These are phyloP conservation scores for Macrosiphum euphorbiae DNA, from an alignment of 2,888 invertebrate genomes.

Conservation along the genomic window DNA sequence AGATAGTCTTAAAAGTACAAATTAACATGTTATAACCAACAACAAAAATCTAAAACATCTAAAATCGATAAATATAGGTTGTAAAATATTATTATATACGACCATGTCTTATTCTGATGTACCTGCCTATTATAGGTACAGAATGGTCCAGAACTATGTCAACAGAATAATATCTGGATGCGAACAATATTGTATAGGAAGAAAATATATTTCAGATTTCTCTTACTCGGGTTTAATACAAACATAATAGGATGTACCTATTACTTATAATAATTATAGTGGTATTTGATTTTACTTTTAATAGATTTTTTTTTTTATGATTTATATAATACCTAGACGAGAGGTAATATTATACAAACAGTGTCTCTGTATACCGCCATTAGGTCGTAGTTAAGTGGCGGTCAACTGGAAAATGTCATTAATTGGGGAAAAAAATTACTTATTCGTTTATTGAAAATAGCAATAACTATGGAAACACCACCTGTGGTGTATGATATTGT, in stretches of 20 bases:
- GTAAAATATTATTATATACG: neutral
- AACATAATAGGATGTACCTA: neutral
- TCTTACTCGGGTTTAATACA: neutral
- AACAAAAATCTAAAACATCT: conserved; percentile 20
- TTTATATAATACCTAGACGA: neutral
- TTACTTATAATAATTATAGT: neutral
- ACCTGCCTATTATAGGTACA: neutral
- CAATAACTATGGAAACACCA: neutral
- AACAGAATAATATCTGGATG: neutral
- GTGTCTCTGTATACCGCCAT: neutral
- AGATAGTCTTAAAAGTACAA: conserved; percentile 8
- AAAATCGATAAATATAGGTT: conserved; percentile 16
- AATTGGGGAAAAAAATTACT: neutral
- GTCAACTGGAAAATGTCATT: neutral
- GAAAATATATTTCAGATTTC: neutral
- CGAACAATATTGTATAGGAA: neutral
- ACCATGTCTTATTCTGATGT: neutral
- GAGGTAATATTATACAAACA: neutral
- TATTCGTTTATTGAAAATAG: neutral
- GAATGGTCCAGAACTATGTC: conserved; percentile 10
- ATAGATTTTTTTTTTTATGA: neutral
- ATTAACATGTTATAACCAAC: neutral
- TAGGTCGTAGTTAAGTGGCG: neutral
- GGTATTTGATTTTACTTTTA: neutral
- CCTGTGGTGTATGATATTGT: neutral